Conservation (phyloP, 2,113 vertebrate genomes). For the Takifugu bimaculatus region DNA sequence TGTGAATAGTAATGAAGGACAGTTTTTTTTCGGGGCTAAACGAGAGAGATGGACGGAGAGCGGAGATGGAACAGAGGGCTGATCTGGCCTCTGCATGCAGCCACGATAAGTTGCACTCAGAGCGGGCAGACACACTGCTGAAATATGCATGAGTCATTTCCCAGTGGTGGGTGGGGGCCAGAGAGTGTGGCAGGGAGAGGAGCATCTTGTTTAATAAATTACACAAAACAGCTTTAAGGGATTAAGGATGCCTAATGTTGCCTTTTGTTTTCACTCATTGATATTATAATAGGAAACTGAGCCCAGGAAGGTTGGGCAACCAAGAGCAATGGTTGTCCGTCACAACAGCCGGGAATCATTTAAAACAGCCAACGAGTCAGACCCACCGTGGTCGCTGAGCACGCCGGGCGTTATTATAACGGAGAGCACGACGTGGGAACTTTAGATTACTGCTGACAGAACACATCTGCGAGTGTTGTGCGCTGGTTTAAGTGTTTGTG, state of each 20-base stretch:
- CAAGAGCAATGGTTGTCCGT: slow-evolving; percentile 34
- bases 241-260: slow-evolving; percentile 60
- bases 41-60: slow-evolving; percentile 23
- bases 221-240: slow-evolving; percentile 62
- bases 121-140: slow-evolving; percentile 61
- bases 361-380: too few species aligned
- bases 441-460: too few species aligned
- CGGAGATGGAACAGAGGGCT: slow-evolving; percentile 34
- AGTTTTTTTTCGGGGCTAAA: slow-evolving; percentile 19
- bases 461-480: too few species aligned
- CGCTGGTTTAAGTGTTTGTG: too few species aligned
- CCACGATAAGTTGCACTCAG: slow-evolving; percentile 62
- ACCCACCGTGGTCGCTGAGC: too few species aligned
- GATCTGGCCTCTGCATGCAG: slow-evolving; percentile 57
- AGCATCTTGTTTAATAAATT: slow-evolving; percentile 67
- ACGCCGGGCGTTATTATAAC: too few species aligned
- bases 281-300: slow-evolving; percentile 33
- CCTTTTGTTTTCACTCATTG: slow-evolving; percentile 54
- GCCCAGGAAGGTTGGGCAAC: slow-evolving; percentile 27
- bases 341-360: slow-evolving; percentile 32
- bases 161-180: slow-evolving; percentile 25
- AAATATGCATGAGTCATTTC: slow-evolving; percentile 74
- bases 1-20: slow-evolving; percentile 32
- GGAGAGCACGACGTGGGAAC: too few species aligned
- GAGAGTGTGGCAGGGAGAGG: slow-evolving; percentile 11